Evolutionary conservation across 2,888 invertebrate genomes (phyloP).

Genomic region (Meteorus colon): DNA sequence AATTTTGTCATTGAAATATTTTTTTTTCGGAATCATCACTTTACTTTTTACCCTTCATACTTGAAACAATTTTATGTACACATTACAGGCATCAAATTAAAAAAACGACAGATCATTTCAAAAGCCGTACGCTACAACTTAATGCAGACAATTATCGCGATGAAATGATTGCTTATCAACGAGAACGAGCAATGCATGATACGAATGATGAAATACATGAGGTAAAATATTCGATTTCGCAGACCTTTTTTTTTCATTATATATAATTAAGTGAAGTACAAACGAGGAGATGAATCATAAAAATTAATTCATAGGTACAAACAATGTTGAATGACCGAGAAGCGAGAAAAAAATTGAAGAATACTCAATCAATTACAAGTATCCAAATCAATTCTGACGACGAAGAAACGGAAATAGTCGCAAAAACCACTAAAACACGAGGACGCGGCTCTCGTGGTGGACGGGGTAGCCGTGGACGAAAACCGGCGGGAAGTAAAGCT

Average conservation of each 20-base stretch:
- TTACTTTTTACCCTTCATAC: not conserved
- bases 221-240: not conserved
- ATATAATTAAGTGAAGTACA: not conserved
- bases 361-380: not conserved
- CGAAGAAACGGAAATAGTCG: not conserved
- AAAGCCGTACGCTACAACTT: conserved; percentile 73
- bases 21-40: not conserved
- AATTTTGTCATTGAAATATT: too few species aligned
- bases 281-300: not conserved
- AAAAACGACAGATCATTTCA: conserved; percentile 75
- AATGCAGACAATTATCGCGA: conserved; percentile 71
- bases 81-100: conserved; percentile 75
- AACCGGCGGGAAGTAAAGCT: conserved; percentile 32
- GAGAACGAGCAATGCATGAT: conserved; percentile 62
- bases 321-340: conserved; percentile 15
- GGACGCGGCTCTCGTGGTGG: conserved; percentile 41
- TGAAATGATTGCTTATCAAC: conserved; percentile 74
- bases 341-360: not conserved
- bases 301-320: conserved; percentile 3
- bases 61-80: conserved; percentile 23
- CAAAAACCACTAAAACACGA: conserved; percentile 26
- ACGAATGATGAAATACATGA: conserved; percentile 49
- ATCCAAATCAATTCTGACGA: not conserved
- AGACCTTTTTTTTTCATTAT: not conserved
- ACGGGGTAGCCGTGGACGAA: conserved; percentile 35